Evolutionary conservation across 2,888 invertebrate genomes (phyloP).

Genomic region (Pegoplata infirma): DNA sequence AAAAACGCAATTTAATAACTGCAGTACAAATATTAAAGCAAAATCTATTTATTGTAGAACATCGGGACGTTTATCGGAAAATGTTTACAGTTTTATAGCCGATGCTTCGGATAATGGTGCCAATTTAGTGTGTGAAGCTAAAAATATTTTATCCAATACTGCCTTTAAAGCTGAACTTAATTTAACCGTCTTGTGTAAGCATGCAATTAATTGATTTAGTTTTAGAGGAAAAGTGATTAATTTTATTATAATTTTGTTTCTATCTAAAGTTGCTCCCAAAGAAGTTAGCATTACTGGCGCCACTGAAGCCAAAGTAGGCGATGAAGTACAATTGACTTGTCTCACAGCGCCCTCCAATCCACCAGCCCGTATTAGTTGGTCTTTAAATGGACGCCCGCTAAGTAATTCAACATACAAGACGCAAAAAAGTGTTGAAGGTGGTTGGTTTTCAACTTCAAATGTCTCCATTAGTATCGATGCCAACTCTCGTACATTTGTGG

Average conservation of each 20-base stretch:
- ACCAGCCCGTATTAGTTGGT: slow-evolving; percentile 74
- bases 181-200: slow-evolving; percentile 75
- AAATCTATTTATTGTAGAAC: slow-evolving; percentile 65
- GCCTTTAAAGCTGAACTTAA: slow-evolving; percentile 72
- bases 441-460: slow-evolving; percentile 74
- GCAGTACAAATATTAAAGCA: neutral
- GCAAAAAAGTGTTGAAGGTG: slow-evolving; percentile 69
- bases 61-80: slow-evolving; percentile 75
- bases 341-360: slow-evolving; percentile 75
- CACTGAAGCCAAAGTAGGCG: slow-evolving; percentile 72
- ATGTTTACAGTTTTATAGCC: slow-evolving; percentile 73
- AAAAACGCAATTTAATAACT: too few species aligned
- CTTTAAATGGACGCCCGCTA: slow-evolving; percentile 73
- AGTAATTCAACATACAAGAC: slow-evolving; percentile 70
- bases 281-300: slow-evolving; percentile 73
- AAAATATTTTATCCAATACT: slow-evolving; percentile 72
- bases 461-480: slow-evolving; percentile 71
- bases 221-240: neutral
- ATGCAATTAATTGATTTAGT: neutral
- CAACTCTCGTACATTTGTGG: slow-evolving; percentile 72
- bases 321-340: slow-evolving; percentile 70
- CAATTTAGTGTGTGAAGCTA: slow-evolving; percentile 74
- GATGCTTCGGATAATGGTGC: slow-evolving; percentile 72
- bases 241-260: slow-evolving; percentile 2
- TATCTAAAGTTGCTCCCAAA: slow-evolving; percentile 70